phyloP scores from a whole-genome alignment of 2,888 invertebrate genomes.

The Mesodorylaimus sp. region DNA sequence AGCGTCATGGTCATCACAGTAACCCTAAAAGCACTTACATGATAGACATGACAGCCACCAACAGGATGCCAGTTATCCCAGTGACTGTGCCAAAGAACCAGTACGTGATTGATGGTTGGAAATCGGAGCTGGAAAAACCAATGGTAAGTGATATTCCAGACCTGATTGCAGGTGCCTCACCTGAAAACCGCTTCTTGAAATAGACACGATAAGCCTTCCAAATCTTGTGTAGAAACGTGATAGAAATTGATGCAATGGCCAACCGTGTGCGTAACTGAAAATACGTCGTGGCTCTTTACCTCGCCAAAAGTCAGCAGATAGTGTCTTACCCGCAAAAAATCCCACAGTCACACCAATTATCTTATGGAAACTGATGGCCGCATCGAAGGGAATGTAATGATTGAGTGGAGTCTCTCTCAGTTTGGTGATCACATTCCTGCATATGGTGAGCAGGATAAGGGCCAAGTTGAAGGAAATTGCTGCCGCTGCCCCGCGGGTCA shows the following conservation, averaged over 20 bases:
- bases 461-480: slow-evolving; percentile 85
- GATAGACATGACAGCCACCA: slow-evolving; percentile 75
- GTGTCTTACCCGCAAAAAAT: slow-evolving; percentile 57
- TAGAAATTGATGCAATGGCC: slow-evolving; percentile 94
- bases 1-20: too few relatives aligned
- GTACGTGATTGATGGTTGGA: slow-evolving; percentile 75
- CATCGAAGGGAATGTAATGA: slow-evolving; percentile 78
- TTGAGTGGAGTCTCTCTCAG: slow-evolving; percentile 80
- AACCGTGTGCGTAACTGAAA: slow-evolving; percentile 56
- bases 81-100: slow-evolving; percentile 90
- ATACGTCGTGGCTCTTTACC: too few relatives aligned
- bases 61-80: slow-evolving; percentile 52
- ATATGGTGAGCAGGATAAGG: slow-evolving; percentile 59
- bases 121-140: slow-evolving; percentile 47
- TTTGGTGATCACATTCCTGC: slow-evolving; percentile 70
- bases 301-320: too few relatives aligned
- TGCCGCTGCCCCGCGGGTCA: slow-evolving; percentile 79
- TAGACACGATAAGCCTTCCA: slow-evolving; percentile 72
- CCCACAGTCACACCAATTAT: slow-evolving; percentile 83
- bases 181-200: slow-evolving; percentile 75
- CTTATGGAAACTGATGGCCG: slow-evolving; percentile 89
- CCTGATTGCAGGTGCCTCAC: slow-evolving; percentile 11
- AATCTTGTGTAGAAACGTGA: slow-evolving; percentile 82
- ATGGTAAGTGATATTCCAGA: slow-evolving; percentile 10
- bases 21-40: too few relatives aligned